Base-by-base conservation (phyloP, 2,797 vertebrate species). In the Pseudochirops cupreus region DNA sequence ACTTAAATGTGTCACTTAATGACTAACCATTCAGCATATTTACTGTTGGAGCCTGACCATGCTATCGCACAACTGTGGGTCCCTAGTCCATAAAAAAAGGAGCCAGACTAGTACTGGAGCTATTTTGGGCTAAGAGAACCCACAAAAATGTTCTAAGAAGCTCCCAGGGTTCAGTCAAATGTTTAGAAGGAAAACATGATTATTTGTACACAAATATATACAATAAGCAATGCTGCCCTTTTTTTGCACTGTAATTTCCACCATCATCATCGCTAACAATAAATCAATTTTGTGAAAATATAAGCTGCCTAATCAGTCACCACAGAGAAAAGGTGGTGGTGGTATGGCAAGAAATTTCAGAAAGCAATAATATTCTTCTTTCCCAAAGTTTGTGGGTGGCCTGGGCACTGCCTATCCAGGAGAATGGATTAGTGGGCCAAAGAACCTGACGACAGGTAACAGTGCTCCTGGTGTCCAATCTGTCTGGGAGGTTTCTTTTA, bases 331-430 rank as follows among this genome's bases (percentile, higher is more conserved):
- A 91, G 33, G 89, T 21, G 62, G 58, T 39, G 16, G 62, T 7
- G 14, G 9, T 74, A 18, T 5, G 18, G 33, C 16, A 74, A 82
- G 21, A 82, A 46, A 97, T 33, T 93, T 67, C 97, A 96, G 96
- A 96, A 97, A 97, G 94, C 62, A 95, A 50, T 92, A 96, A 96
- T 96, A 95, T 94, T 28, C 95, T 96, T 57, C 5, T 87, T 57
- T 59, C 93, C 74, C 52, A 93, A 12, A 56, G 33, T 29, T 39
- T 55, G 52, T 12, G 16, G 56, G 67, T 31, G 33, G 52, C 89
- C 57, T 92, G 52, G 62, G 52, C 54, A 93, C 87, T 93, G 92
- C 39, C 95, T 67, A 52, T 33, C 58, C 93, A 90, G 53, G 92
- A 53, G 90, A 95, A 90, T 55, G 94, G 87, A 92, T 91, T 91